phyloP scores from a whole-genome alignment of 2,113 vertebrate genomes.

The Labeo catla region DNA sequence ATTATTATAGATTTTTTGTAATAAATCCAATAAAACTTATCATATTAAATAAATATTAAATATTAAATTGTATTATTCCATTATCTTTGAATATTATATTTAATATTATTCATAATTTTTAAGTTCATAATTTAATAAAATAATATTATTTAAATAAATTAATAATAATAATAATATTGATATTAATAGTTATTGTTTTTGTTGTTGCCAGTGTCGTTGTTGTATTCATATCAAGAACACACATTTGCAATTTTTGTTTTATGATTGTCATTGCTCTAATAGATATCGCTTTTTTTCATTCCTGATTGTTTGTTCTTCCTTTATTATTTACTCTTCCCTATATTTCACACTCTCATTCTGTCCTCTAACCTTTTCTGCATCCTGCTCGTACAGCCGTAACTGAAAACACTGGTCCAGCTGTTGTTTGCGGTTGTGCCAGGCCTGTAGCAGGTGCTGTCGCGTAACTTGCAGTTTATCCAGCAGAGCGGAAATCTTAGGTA shows the following conservation, averaged over 20 bases:
- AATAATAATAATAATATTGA: neutral
- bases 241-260: neutral
- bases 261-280: neutral
- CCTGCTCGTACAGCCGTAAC: conserved; percentile 94
- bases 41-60: neutral
- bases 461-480: conserved; percentile 93
- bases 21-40: neutral
- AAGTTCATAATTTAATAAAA: neutral
- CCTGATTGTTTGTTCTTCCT: neutral
- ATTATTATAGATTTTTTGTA: too few species aligned
- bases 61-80: neutral
- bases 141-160: neutral
- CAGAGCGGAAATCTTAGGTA: conserved; percentile 92
- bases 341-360: neutral
- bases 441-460: conserved; percentile 92
- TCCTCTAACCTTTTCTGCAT: conserved; percentile 90
- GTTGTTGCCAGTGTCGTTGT: neutral
- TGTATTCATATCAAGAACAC: neutral
- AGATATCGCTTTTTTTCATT: too few species aligned
- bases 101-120: too few species aligned
- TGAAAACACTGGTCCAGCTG: conserved; percentile 94
- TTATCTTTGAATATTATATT: neutral
- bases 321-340: neutral
- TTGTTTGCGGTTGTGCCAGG: conserved; percentile 87
- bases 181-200: neutral